Evolutionary conservation across 2,113 vertebrate species (phyloP).

Genomic region (Phyllostomus hastatus): DNA sequence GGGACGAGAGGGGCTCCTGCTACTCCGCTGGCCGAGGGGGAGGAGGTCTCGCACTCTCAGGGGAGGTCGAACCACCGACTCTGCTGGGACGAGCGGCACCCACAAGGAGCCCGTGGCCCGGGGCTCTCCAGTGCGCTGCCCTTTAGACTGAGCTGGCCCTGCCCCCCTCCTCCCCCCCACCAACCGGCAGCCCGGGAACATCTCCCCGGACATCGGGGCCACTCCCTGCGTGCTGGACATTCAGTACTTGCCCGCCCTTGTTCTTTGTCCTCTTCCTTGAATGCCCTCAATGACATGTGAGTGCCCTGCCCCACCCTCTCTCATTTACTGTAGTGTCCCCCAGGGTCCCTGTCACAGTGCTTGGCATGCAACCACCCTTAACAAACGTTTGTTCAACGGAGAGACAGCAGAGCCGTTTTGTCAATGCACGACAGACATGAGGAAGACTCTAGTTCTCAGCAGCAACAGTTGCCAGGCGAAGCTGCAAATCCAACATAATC

Average conservation of each 20-base stretch:
- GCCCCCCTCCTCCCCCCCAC: neutral
- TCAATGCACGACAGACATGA: neutral
- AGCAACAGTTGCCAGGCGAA: neutral
- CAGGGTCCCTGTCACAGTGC: accelerated
- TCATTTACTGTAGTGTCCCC: neutral
- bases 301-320: neutral
- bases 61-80: accelerated
- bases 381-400: constrained; percentile 34
- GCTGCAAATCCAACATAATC: neutral
- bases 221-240: accelerated
- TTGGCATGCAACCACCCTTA: neutral
- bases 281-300: neutral
- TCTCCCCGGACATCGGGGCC: accelerated
- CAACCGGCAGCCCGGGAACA: neutral
- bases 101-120: accelerated
- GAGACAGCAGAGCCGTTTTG: neutral
- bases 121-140: accelerated
- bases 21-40: neutral
- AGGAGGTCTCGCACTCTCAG: accelerated
- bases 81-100: accelerated
- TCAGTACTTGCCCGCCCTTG: too few relatives aligned
- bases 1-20: accelerated
- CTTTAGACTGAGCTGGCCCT: neutral
- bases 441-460: neutral
- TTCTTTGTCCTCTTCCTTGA: neutral